phyloP scores from a whole-genome alignment of 2,888 invertebrate species.

The Tetrapedia diversipes region DNA sequence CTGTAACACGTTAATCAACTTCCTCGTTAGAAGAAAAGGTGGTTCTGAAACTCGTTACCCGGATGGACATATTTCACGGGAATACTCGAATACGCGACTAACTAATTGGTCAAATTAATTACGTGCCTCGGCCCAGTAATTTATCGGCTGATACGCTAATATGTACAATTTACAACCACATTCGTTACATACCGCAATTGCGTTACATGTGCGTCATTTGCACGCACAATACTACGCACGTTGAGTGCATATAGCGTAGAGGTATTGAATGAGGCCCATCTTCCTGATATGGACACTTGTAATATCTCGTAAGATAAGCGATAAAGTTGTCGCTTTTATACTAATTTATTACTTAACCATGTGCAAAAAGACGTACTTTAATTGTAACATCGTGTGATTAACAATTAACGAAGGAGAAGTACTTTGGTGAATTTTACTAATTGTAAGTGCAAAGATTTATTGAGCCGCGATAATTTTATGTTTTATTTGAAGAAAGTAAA shows the following conservation, averaged over 20 bases:
- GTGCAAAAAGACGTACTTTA: too few relatives aligned
- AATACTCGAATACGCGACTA: slow-evolving; percentile 15
- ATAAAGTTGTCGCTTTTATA: too few relatives aligned
- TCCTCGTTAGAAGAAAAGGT: slow-evolving; percentile 32
- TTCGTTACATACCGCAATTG: background rate
- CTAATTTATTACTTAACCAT: too few relatives aligned
- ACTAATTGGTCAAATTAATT: slow-evolving; percentile 59
- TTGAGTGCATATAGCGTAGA: background rate
- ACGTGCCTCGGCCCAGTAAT: slow-evolving; percentile 27
- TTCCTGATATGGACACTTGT: too few relatives aligned
- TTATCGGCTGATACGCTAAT: slow-evolving; percentile 39
- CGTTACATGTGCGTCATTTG: slow-evolving; percentile 8
- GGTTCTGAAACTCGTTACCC: background rate
- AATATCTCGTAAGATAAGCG: too few relatives aligned
- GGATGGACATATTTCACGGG: slow-evolving; percentile 8
- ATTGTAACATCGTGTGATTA: too few relatives aligned
- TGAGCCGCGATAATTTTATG: too few relatives aligned
- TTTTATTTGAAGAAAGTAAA: too few relatives aligned
- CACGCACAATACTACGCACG: slow-evolving; percentile 6
- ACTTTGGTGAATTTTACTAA: too few relatives aligned
- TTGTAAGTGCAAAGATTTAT: too few relatives aligned
- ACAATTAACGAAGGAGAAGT: too few relatives aligned
- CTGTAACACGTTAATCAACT: slow-evolving; percentile 31
- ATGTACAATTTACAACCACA: slow-evolving; percentile 19
- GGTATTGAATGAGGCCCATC: too few relatives aligned